Percentiles rank a stretch among this genome's conserved stretches.
Evolutionary conservation across 1,140 invertebrate genomes (phyloP).

Genomic region (Sarcophaga peregrina): DNA sequence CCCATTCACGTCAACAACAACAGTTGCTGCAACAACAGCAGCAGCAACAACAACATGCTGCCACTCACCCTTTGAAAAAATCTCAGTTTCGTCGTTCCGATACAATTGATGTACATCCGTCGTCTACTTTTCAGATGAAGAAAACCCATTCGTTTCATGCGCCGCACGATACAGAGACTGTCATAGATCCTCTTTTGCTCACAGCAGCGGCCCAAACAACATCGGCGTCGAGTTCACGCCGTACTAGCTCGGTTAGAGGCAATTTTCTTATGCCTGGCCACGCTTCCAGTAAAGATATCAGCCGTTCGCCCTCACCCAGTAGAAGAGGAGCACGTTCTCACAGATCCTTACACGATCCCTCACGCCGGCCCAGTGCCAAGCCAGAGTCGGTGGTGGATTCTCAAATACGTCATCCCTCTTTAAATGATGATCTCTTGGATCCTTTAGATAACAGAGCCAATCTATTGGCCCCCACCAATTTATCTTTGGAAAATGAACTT

Average conservation of each 20-base stretch:
- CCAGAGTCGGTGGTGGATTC: constrained; percentile 58
- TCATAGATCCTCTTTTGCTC: constrained; percentile 60
- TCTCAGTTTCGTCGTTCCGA: constrained; percentile 63
- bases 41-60: constrained; percentile 35
- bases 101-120: constrained; percentile 65
- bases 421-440: constrained; percentile 63
- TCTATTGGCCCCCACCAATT: constrained; percentile 55
- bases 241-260: constrained; percentile 63
- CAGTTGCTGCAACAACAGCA: constrained; percentile 6
- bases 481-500: constrained; percentile 63
- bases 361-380: constrained; percentile 58
- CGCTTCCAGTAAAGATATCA: constrained; percentile 55
- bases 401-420: constrained; percentile 62
- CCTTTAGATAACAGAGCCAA: constrained; percentile 47
- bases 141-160: constrained; percentile 66
- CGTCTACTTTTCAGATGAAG: constrained; percentile 67
- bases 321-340: constrained; percentile 61
- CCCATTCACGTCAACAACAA: constrained; percentile 39
- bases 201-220: constrained; percentile 51
- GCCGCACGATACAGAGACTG: constrained; percentile 58
- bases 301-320: constrained; percentile 63
- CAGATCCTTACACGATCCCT: constrained; percentile 65
- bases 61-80: constrained; percentile 60
- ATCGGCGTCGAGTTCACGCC: constrained; percentile 58
- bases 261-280: constrained; percentile 62